Percentiles rank a stretch among this genome's conserved stretches.
Conservation (phyloP, 1,140 invertebrate species). For the Psix sp. region DNA sequence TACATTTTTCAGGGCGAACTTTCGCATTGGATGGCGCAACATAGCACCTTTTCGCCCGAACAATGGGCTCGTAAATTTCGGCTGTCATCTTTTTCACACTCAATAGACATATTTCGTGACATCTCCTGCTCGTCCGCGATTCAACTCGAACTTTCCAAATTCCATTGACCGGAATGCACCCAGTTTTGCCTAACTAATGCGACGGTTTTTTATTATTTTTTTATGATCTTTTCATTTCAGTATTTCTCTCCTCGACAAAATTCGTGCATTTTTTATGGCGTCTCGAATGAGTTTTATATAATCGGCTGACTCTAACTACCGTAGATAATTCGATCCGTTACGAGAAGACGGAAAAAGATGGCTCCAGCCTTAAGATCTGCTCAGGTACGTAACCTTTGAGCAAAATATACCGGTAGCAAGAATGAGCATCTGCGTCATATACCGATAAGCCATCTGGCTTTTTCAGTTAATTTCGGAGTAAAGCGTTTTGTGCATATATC, state of each 20-base stretch:
- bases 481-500: constrained; percentile 26
- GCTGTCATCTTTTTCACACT: too few species aligned
- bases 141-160: too few species aligned
- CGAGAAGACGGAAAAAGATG: constrained; percentile 33
- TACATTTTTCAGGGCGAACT: constrained; percentile 1
- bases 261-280: too few species aligned
- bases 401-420: constrained; percentile 34
- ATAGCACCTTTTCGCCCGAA: background rate
- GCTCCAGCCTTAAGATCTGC: background rate
- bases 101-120: background rate
- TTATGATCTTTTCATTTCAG: constrained; percentile 29
- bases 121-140: too few species aligned
- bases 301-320: constrained; percentile 44
- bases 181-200: too few species aligned
- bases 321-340: constrained; percentile 53
- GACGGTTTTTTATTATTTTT: too few species aligned
- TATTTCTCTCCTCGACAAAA: too few species aligned
- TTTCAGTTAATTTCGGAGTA: constrained; percentile 30
- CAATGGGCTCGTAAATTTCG: too few species aligned
- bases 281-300: constrained; percentile 33
- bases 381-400: constrained; percentile 39
- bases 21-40: background rate
- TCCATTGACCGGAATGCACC: too few species aligned
- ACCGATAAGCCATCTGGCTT: constrained; percentile 24
- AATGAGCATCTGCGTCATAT: constrained; percentile 25